Base-by-base conservation (phyloP, 2,113 vertebrate genomes). In the Varanus komodoensis region DNA sequence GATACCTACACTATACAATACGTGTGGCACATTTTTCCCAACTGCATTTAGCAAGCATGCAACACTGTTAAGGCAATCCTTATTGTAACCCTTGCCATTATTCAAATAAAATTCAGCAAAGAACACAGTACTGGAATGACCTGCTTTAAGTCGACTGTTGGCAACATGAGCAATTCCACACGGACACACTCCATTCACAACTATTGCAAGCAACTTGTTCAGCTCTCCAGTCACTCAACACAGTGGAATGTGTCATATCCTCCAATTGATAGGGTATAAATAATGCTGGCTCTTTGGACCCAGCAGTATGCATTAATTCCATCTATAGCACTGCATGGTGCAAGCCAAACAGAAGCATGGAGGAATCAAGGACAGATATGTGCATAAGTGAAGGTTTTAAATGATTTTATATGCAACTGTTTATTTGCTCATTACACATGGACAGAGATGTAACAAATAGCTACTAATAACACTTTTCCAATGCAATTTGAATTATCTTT, bases 401-500 rank as follows among this genome's bases (percentile, higher is more conserved):
- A 75, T 9, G 21, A 50, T 50, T 50, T 79, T 34, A 27, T 29
- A 38, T n/a, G 61, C 48, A 90, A 80, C 88, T 93, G 69, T 71
- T 74, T 73, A 12, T 52, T 74, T 86, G 48, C 19, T 21, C 3
- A 48, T n/a, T 15, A 87, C 1, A 0, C 67, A 82, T 27, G 21
- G 0, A 3, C 61, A 74, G 3, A 73, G 32, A 11, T 73, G 29
- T 8, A 73, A 73, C 29, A 14, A 5, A 17, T 7, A 87, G 32
- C 8, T 19, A 91, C 77, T 48, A 57, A 34, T 71, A 77, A 79
- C 44, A 84, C 84, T 27, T 95, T 80, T 91, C 94, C 89, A 83
- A 54, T 75, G 87, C 80, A 86, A 94, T 87, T 92, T 92, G n/a
- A 88, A 82, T 34, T 82, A 82, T 82, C n/a, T 92, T 91, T 75